Conservation (phyloP, 2,113 vertebrate species). For the Gadus chalcogrammus region DNA sequence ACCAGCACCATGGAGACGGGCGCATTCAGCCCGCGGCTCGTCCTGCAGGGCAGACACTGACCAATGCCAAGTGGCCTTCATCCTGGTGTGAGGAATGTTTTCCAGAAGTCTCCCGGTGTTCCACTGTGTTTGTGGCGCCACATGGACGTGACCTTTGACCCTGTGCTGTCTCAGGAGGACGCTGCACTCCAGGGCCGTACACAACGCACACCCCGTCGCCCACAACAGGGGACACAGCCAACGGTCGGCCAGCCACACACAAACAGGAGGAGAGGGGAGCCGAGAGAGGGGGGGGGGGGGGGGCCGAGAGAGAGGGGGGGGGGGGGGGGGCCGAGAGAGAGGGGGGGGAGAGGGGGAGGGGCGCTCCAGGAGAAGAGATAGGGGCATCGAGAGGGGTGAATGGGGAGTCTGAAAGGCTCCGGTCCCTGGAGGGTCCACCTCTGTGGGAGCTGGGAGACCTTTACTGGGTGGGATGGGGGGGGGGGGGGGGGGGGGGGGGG, state of each 20-base stretch:
- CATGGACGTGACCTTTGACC: conserved; percentile 1
- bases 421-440: conserved; percentile 30
- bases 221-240: neutral
- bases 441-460: conserved; percentile 28
- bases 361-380: conserved; percentile 21
- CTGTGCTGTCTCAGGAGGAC: conserved; percentile 22
- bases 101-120: too few species aligned
- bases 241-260: conserved; percentile 8
- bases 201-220: neutral
- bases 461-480: conserved; percentile 28
- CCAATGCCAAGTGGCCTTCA: too few species aligned
- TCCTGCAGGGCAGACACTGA: too few species aligned
- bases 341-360: too few species aligned
- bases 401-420: conserved; percentile 22
- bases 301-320: too few species aligned
- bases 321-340: too few species aligned
- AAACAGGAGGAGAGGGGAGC: conserved; percentile 22
- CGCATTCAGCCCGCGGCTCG: too few species aligned
- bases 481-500: neutral
- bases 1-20: too few species aligned
- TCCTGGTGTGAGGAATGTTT: too few species aligned
- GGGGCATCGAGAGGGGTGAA: conserved; percentile 29
- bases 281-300: conserved; percentile 19
- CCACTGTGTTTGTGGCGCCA: conserved; percentile 8
- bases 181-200: conserved; percentile 11